Conservation (phyloP, 1,140 invertebrate genomes). For the Ceratina australensis region DNA sequence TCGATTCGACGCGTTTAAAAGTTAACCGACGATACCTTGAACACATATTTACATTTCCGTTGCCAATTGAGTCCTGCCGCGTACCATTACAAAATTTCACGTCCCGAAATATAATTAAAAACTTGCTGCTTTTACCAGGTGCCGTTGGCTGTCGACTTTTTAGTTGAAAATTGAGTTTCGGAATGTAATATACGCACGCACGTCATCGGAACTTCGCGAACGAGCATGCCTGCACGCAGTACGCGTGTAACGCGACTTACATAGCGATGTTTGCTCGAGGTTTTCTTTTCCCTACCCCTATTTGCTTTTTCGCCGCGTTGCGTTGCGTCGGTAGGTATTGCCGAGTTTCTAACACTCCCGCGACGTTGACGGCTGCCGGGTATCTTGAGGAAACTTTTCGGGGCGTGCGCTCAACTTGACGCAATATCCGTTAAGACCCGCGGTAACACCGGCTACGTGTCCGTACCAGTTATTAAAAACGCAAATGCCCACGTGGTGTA, state of each 20-base stretch:
- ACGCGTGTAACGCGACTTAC: constrained; percentile 43
- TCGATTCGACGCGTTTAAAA: too few relatives aligned
- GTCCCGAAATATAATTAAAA: constrained; percentile 62
- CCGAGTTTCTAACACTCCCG: constrained; percentile 43
- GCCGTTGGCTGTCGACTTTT: constrained; percentile 48
- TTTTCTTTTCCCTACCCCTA: background rate
- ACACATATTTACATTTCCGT: background rate
- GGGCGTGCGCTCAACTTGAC: constrained; percentile 57
- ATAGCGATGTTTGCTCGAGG: constrained; percentile 14
- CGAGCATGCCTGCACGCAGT: constrained; percentile 52
- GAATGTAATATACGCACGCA: constrained; percentile 67
- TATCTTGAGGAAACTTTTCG: constrained; percentile 60
- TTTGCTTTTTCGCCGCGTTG: background rate
- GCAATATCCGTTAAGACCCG: constrained; percentile 60
- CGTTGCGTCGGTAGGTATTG: constrained; percentile 38
- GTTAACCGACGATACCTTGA: background rate
- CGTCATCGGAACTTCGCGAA: constrained; percentile 65
- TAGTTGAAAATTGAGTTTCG: constrained; percentile 64
- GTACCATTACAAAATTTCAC: background rate
- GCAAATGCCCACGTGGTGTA: constrained; percentile 33
- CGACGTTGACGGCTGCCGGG: constrained; percentile 18
- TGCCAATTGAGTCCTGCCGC: background rate
- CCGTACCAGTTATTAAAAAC: constrained; percentile 40
- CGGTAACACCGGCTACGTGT: constrained; percentile 57
- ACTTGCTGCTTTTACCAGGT: constrained; percentile 46